phyloP scores from a whole-genome alignment of 2,888 invertebrate genomes.

The Heliconius ethilla region DNA sequence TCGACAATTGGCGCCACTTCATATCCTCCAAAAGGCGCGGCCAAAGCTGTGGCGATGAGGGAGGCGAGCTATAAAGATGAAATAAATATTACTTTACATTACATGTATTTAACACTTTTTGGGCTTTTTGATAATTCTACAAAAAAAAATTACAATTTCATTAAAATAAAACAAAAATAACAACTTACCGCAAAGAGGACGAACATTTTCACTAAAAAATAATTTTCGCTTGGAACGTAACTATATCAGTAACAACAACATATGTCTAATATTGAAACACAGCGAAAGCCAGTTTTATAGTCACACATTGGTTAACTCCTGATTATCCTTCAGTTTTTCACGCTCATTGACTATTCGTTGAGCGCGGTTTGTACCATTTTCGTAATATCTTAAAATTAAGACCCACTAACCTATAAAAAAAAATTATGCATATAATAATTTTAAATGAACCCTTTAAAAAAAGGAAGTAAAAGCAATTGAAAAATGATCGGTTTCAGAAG shows the following conservation, averaged over 20 bases:
- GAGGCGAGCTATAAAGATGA: conserved; percentile 58
- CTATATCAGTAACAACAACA: conserved; percentile 38
- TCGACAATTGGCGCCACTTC: conserved; percentile 39
- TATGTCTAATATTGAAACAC: conserved; percentile 38
- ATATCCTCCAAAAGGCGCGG: conserved; percentile 61
- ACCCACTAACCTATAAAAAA: conserved; percentile 26
- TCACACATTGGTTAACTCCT: conserved; percentile 61
- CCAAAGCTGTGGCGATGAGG: conserved; percentile 61
- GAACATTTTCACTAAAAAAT: conserved; percentile 59
- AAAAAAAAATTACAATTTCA: not conserved
- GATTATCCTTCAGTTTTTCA: conserved; percentile 66
- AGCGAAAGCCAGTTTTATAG: conserved; percentile 63
- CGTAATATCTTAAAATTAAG: conserved; percentile 54
- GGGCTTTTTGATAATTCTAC: not conserved
- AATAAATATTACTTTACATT: not conserved
- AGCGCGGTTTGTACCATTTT: conserved; percentile 55
- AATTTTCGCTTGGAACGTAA: conserved; percentile 31
- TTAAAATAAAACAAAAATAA: not conserved
- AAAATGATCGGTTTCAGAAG: not conserved
- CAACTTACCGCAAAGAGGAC: conserved; percentile 66
- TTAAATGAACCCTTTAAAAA: no score
- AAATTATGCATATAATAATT: not conserved
- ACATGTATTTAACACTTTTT: not conserved
- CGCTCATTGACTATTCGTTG: conserved; percentile 71
- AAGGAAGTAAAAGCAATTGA: no score